Evolutionary conservation across 2,797 vertebrate genomes (phyloP).

Genomic region (Nyctalus aviator): DNA sequence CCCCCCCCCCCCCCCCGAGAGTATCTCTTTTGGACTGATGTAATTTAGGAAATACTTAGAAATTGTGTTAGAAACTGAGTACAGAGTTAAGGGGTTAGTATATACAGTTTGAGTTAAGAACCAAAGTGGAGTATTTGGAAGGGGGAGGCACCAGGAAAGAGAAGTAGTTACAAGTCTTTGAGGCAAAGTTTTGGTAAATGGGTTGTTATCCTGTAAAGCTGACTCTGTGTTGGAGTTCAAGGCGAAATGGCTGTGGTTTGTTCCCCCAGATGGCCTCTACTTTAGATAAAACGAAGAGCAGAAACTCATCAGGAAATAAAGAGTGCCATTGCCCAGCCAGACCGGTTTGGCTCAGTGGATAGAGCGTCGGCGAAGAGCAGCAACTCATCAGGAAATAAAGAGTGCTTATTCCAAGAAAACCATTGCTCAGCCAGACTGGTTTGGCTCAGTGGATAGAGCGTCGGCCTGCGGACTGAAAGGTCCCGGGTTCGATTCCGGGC

Average conservation of each 20-base stretch:
- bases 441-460: too few relatives aligned
- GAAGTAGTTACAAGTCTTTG: background rate
- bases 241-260: background rate
- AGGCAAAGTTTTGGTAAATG: slow-evolving; percentile 11
- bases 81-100: background rate
- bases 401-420: slow-evolving; percentile 23
- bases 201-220: background rate
- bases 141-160: background rate
- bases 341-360: too few relatives aligned
- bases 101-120: background rate
- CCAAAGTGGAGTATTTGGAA: background rate
- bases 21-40: background rate
- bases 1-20: background rate
- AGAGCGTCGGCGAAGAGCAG: background rate
- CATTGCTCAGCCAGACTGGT: background rate
- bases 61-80: background rate
- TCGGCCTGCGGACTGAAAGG: too few relatives aligned
- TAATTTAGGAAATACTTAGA: background rate
- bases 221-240: background rate
- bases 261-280: background rate
- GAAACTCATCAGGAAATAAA: background rate
- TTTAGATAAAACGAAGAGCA: background rate
- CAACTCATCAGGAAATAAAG: background rate
- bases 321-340: background rate
- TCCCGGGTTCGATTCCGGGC: too few relatives aligned